These are phyloP conservation scores for Lysandra coridon DNA, from an alignment of 2,888 invertebrate species.

Conservation along the genomic window DNA sequence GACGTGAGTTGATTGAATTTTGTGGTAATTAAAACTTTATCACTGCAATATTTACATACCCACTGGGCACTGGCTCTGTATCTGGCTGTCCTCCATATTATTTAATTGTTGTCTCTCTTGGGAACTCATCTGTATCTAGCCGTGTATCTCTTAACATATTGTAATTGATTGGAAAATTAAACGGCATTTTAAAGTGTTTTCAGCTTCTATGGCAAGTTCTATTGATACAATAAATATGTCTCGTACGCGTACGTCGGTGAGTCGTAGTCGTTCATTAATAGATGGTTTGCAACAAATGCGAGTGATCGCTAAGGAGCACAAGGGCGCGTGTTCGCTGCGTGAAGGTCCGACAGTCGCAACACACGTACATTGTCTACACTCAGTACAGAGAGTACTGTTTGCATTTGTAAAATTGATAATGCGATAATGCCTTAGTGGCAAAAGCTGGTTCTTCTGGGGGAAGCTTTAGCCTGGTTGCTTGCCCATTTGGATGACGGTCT, in stretches of 20 bases:
- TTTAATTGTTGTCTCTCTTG: too few species aligned
- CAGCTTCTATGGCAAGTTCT: neutral
- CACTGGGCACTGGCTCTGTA: too few species aligned
- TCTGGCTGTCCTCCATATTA: too few species aligned
- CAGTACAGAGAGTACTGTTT: neutral
- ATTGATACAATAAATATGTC: neutral
- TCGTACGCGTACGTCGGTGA: constrained; percentile 26
- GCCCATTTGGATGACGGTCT: too few species aligned
- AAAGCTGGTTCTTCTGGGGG: too few species aligned
- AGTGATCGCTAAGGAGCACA: constrained; percentile 66
- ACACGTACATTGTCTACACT: neutral
- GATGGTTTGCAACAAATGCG: constrained; percentile 62
- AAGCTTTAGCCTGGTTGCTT: too few species aligned
- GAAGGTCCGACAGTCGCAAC: constrained; percentile 25
- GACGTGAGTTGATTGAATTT: constrained; percentile 13
- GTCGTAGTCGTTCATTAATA: constrained; percentile 51
- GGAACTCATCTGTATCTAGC: too few species aligned
- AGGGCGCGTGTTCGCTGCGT: constrained; percentile 51
- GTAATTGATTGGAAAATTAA: neutral
- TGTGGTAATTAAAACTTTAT: neutral
- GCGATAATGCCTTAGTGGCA: neutral
- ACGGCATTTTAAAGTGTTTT: neutral
- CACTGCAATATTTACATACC: neutral
- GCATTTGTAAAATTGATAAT: neutral
- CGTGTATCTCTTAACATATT: neutral